Base-by-base conservation (phyloP, 2,113 vertebrate genomes). In the Herpailurus yagouaroundi region DNA sequence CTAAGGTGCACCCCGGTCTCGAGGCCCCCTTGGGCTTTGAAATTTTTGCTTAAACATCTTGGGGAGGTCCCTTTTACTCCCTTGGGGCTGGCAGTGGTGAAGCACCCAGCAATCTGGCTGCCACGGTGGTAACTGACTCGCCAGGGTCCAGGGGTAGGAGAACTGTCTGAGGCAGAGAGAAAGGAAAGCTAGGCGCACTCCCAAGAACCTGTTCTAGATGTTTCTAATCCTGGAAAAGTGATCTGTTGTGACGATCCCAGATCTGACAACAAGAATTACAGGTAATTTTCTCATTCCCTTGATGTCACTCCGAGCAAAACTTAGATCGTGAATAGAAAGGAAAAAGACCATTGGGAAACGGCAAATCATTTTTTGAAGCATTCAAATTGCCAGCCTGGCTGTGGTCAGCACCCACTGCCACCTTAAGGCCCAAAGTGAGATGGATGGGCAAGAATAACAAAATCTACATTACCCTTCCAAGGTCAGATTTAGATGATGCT, bases 241-340 rank as follows among this genome's bases (percentile, higher is more conserved):
- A 93, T 85, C 60, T 93, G 60, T 82, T 82, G 18, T 85, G 93
- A 97, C 82, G 64, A 5, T 31, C 95, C 96, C 73, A n/a, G 38
- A 82, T 91, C 89, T 86, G 81, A 93, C 81, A 73, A 92, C 66
- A 94, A 90, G 89, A 95, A 95, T 88, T 71, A 91, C 63, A 96
- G 97, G 63, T 95, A 84, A 95, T 95, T 96, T 87, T 91, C 96
- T 95, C 80, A 94, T 92, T 95, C 82, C 73, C 74, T 93, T 45
- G 68, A 77, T 92, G 73, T 68, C 68, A 76, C 90, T 89, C 50
- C 64, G 82, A 94, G 83, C 36, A 91, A 96, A 97, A 91, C 79
- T 91, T 86, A 23, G 31, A 89, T 88, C 33, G 12, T 36, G 80
- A 95, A 50, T 55, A 94, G 79, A 83, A 76, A 89, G 73, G 86